Conservation (phyloP, 2,113 vertebrate genomes). For the Ctenomys sociabilis region DNA sequence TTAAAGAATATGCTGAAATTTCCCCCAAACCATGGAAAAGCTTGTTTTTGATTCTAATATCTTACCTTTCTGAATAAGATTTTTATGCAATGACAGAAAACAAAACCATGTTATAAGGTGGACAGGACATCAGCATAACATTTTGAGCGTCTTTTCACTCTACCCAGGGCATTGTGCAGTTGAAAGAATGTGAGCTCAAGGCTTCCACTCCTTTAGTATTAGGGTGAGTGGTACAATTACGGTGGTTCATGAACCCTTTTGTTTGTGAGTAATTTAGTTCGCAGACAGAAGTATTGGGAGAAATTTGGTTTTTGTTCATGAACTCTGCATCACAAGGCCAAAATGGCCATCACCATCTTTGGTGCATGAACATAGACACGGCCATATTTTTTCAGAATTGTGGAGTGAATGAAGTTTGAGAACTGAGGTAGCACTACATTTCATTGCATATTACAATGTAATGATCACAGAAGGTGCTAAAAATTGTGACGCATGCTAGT, state of each 20-base stretch:
- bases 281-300: too few relatives aligned
- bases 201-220: not conserved
- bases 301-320: too few relatives aligned
- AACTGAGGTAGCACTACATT: too few relatives aligned
- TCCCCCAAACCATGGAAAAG: not conserved
- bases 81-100: not conserved
- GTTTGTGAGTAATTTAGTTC: not conserved
- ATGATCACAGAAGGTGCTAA: too few relatives aligned
- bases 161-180: not conserved
- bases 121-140: not conserved
- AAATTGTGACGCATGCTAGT: too few relatives aligned
- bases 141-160: not conserved
- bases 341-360: too few relatives aligned
- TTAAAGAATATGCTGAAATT: not conserved
- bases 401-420: too few relatives aligned
- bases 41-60: not conserved
- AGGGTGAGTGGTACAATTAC: not conserved
- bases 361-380: too few relatives aligned
- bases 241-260: not conserved
- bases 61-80: not conserved
- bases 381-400: too few relatives aligned
- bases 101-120: not conserved
- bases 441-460: too few relatives aligned
- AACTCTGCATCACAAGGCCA: too few relatives aligned
- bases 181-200: not conserved